These are phyloP conservation scores for Tenthredo scrophulariae DNA, from an alignment of 2,888 invertebrate species.

Conservation along the genomic window DNA sequence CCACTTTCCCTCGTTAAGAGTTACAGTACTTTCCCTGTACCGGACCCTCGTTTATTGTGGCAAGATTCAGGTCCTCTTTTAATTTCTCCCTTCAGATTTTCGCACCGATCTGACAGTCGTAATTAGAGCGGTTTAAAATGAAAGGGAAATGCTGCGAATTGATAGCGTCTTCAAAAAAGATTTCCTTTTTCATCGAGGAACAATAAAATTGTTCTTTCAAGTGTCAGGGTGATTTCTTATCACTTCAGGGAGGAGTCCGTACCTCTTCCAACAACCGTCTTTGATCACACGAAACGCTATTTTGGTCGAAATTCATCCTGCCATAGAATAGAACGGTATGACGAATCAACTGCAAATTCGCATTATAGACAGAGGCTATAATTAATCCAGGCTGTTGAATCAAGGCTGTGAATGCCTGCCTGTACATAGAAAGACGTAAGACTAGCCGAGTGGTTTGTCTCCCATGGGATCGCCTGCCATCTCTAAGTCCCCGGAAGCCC, in stretches of 20 bases:
- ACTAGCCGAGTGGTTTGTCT: constrained; percentile 20
- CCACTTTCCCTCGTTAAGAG: constrained; percentile 8
- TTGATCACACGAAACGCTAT: neutral
- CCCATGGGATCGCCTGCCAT: constrained; percentile 51
- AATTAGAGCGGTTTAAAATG: neutral
- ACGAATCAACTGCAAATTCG: constrained; percentile 23
- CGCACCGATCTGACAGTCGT: neutral
- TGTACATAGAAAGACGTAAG: constrained; percentile 2
- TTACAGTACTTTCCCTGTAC: neutral
- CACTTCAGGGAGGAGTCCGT: neutral
- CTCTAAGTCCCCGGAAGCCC: constrained; percentile 38
- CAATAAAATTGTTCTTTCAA: neutral
- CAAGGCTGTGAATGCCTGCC: constrained; percentile 70
- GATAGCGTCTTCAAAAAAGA: neutral
- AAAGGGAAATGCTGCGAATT: neutral
- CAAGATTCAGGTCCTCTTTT: constrained; percentile 1
- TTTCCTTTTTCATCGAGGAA: neutral
- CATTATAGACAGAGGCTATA: constrained; percentile 60
- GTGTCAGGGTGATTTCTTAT: neutral
- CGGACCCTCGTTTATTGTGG: neutral
- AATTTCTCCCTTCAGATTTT: neutral
- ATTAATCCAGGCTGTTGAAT: constrained; percentile 76
- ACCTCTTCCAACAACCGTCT: neutral
- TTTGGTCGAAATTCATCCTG: neutral
- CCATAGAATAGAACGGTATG: neutral